These are phyloP conservation scores for Callimorpha dominula DNA, from an alignment of 2,888 invertebrate species.

Conservation along the genomic window DNA sequence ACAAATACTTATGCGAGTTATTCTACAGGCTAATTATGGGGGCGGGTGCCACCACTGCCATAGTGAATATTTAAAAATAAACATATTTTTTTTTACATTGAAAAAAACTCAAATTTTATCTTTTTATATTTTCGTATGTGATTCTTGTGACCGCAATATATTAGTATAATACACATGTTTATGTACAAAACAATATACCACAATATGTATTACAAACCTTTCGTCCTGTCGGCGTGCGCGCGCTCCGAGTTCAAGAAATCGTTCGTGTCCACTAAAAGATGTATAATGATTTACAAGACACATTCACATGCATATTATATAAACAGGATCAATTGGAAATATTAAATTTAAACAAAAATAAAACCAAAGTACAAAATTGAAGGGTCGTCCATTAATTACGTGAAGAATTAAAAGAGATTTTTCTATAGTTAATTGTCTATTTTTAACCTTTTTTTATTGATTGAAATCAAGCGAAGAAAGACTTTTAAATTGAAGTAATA, in stretches of 20 bases:
- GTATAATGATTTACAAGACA: slow-evolving; percentile 33
- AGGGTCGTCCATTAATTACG: background rate
- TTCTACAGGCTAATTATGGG: no score
- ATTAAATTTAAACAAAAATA: no score
- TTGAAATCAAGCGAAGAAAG: no score
- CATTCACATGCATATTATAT: slow-evolving; percentile 39
- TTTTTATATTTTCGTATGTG: background rate
- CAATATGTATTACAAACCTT: slow-evolving; percentile 63
- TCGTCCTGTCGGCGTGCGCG: slow-evolving; percentile 76
- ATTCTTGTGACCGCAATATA: background rate
- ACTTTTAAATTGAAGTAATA: no score
- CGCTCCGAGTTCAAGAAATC: slow-evolving; percentile 82
- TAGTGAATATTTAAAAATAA: no score
- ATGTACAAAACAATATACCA: background rate
- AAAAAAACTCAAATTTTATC: no score
- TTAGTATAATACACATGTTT: background rate
- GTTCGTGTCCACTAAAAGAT: slow-evolving; percentile 71
- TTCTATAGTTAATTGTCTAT: no score
- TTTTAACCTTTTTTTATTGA: no score
- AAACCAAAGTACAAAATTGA: background rate
- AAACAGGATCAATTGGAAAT: no score
- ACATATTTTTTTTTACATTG: no score
- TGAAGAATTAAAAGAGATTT: background rate
- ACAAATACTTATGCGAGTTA: no score
- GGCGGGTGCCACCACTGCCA: no score